phyloP scores from a whole-genome alignment of 2,797 vertebrate genomes.

The Cynodonichthys magdalenae region DNA sequence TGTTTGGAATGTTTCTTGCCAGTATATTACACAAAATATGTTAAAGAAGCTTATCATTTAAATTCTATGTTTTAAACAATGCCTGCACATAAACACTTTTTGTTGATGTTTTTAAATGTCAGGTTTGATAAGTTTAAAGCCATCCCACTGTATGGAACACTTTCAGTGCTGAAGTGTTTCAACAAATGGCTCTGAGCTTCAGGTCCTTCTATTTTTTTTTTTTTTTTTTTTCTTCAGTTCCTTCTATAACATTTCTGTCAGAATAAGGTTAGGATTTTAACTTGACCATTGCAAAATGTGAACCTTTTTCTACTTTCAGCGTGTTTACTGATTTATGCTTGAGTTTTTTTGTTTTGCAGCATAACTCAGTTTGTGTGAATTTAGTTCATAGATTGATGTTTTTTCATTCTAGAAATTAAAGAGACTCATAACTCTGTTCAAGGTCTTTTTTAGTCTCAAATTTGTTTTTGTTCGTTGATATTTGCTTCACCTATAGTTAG shows the following conservation, averaged over 20 bases:
- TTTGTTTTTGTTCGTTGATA: too few relatives aligned
- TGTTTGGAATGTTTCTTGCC: too few relatives aligned
- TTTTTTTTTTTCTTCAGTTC: too few relatives aligned
- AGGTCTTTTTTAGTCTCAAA: too few relatives aligned
- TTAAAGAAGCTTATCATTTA: background rate
- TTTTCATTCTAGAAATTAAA: background rate
- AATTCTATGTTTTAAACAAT: background rate
- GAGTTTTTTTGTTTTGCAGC: background rate
- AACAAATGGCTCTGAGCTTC: background rate
- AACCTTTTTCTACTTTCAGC: background rate
- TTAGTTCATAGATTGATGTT: background rate
- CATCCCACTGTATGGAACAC: background rate
- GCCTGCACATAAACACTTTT: too few relatives aligned
- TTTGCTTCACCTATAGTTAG: too few relatives aligned
- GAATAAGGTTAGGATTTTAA: constrained; percentile 3
- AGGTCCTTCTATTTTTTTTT: background rate
- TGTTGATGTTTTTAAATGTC: background rate
- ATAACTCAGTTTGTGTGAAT: background rate
- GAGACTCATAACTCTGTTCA: too few relatives aligned
- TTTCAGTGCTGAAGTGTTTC: background rate
- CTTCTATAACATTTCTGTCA: background rate
- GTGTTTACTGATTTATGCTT: background rate
- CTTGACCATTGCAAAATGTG: background rate
- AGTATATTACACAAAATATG: too few relatives aligned
- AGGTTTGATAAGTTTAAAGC: background rate